Base-by-base conservation (phyloP, 2,797 vertebrate genomes). In the Poecilia velifera region DNA sequence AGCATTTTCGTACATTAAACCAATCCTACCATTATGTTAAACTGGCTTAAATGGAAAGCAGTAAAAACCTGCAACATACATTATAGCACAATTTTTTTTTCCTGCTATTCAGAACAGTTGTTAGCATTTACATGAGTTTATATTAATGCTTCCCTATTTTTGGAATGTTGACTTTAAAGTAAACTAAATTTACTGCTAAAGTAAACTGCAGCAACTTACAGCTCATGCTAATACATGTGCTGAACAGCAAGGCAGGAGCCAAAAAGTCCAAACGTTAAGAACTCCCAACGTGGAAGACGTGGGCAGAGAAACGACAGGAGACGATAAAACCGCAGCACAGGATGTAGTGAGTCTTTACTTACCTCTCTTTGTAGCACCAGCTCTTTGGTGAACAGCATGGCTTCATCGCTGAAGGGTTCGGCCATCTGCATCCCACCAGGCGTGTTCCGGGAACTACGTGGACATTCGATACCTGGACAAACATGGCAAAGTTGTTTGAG, bases 341-440 rank as follows among this genome's bases (percentile, higher is more conserved):
- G 57, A n/a, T 3, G 57, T 41, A 51, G 51, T 22, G 81, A 36
- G 39, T 51, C 18, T 34, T 28, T 45, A 68, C 96, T 93, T 97
- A 99, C 98, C 97, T 99, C 98, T 77, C 98, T 91, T 81, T 99
- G 98, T 85, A 99, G 91, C 86, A 99, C 98, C 89, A 99, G 96
- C 89, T 99, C 98, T 96, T 99, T 99, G 91, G 98, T 98, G 95
- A 98, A 98, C 81, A 96, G 94, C 14, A 93, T 96, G 87, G 98
- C 98, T 87, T 99, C 97, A 20, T 99, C 96, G n/a, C 97, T 99
- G 96, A 98, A 99, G 20, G 98, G 98, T 64, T 99, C 98, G 0
- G 97, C 97, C 86, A 98, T 96, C 91, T 97, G 97, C 68, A 96
- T 85, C 74, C 97, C 94, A 57, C 97, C 96, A 0, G 98, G 97